Evolutionary conservation across 2,888 invertebrate genomes (phyloP).

Genomic region (Tipula vernalis): DNA sequence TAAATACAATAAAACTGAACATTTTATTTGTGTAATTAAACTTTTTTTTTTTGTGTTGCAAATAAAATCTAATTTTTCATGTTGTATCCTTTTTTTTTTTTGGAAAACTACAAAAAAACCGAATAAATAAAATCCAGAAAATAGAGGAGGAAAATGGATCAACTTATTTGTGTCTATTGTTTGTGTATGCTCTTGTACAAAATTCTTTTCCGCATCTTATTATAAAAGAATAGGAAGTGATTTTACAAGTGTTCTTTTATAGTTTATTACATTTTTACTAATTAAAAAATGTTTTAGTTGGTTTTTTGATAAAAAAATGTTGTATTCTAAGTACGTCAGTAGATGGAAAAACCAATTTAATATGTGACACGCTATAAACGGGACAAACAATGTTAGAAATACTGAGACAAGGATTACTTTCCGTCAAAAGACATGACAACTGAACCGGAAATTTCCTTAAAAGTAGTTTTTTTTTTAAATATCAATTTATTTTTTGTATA

Average conservation of each 20-base stretch:
- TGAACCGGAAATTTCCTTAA: no score
- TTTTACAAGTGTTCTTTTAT: background rate
- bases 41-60: background rate
- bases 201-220: background rate
- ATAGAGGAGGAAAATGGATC: background rate
- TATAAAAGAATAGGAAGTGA: background rate
- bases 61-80: background rate
- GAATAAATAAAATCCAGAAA: background rate
- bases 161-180: background rate
- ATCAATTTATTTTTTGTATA: no score
- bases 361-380: background rate
- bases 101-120: background rate
- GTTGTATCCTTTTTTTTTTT: background rate
- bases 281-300: background rate
- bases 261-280: background rate
- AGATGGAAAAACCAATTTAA: background rate
- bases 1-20: background rate
- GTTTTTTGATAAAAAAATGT: background rate
- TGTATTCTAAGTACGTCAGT: background rate
- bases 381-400: background rate
- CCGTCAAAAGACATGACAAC: no score
- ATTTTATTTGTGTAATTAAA: background rate
- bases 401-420: no score
- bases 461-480: no score
- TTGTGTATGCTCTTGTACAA: background rate